Conservation (phyloP, 2,797 vertebrate genomes). For the Pipistrellus kuhlii region DNA sequence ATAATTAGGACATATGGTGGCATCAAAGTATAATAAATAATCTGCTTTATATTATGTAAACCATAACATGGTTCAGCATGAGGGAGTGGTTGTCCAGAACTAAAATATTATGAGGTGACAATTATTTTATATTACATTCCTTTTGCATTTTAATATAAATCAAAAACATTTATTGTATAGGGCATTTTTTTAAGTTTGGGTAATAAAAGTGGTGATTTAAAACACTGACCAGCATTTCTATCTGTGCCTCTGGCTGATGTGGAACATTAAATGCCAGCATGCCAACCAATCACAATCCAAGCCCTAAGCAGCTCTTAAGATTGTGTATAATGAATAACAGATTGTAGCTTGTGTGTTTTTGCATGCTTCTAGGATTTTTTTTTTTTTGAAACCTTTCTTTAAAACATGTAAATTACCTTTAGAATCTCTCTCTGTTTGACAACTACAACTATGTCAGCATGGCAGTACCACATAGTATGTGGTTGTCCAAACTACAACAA, state of each 20-base stretch:
- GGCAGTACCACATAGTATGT: background rate
- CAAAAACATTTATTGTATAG: conserved; percentile 69
- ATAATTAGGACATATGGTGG: conserved; percentile 44
- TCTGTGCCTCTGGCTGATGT: conserved; percentile 59
- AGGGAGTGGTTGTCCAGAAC: conserved; percentile 54
- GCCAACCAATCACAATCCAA: conserved; percentile 64
- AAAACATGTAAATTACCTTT: conserved; percentile 7
- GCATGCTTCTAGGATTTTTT: conserved; percentile 10
- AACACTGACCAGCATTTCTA: conserved; percentile 78
- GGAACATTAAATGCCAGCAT: conserved; percentile 67
- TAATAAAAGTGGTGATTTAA: conserved; percentile 75
- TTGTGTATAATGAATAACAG: conserved; percentile 62
- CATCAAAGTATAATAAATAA: conserved; percentile 57
- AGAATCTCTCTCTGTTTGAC: background rate
- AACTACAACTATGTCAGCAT: background rate
- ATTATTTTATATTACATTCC: conserved; percentile 83
- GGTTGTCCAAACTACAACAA: background rate
- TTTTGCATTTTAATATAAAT: conserved; percentile 78
- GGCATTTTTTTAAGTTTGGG: conserved; percentile 59
- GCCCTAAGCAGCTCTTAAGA: conserved; percentile 27
- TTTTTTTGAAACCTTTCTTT: background rate
- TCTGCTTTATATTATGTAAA: conserved; percentile 68
- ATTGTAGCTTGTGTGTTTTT: conserved; percentile 22
- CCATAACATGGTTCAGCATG: conserved; percentile 76
- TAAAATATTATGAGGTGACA: conserved; percentile 69